Percentiles rank a stretch among this genome's conserved stretches.
These are phyloP conservation scores for Caenorhabditis sp. DNA, from an alignment of 2,888 invertebrate species.

Conservation along the genomic window DNA sequence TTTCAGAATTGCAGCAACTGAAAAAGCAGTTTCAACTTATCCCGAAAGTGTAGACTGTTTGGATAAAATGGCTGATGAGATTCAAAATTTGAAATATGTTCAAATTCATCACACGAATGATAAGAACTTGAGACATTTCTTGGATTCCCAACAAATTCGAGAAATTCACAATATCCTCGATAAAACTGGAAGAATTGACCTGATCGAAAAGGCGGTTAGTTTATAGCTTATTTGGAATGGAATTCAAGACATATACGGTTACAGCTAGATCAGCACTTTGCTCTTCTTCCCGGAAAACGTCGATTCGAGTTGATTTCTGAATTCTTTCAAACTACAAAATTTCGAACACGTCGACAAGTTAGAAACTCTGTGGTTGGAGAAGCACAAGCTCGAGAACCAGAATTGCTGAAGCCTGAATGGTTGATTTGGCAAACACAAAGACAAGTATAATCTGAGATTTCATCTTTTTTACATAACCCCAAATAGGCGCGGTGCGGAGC, in stretches of 20 bases:
- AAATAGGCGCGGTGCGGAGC: no score
- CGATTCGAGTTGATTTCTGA: conserved; percentile 33
- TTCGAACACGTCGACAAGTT: not conserved
- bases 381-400: conserved; percentile 25
- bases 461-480: no score
- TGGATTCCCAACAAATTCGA: conserved; percentile 34
- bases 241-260: not conserved
- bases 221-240: not conserved
- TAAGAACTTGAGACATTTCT: conserved; percentile 11
- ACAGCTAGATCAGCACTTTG: conserved; percentile 37
- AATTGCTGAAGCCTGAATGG: conserved; percentile 26
- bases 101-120: conserved; percentile 2
- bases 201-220: conserved; percentile 41
- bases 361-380: conserved; percentile 4
- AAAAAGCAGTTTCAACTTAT: conserved; percentile 11
- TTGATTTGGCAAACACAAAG: conserved; percentile 37
- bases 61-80: conserved; percentile 14
- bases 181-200: conserved; percentile 27
- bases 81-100: conserved; percentile 17
- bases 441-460: no score
- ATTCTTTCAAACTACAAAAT: conserved; percentile 38
- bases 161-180: conserved; percentile 32
- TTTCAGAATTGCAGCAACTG: conserved; percentile 22
- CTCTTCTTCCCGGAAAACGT: conserved; percentile 35
- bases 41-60: conserved; percentile 30